Conservation (phyloP, 2,113 vertebrate genomes). For the Platichthys flesus region DNA sequence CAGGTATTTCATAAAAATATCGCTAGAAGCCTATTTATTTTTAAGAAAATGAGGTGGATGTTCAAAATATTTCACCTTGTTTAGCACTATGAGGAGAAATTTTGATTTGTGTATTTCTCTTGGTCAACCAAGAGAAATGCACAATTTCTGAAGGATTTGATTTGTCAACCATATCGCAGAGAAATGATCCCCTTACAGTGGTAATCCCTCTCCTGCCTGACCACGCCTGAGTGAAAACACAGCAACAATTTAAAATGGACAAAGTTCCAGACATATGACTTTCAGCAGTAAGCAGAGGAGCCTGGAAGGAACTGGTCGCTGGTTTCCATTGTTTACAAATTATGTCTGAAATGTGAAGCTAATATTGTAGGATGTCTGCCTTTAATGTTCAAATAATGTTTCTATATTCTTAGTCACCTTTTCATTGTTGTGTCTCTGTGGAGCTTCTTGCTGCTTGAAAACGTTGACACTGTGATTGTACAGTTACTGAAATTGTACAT, state of each 20-base stretch:
- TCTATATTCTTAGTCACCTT: neutral
- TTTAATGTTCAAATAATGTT: neutral
- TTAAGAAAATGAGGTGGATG: too few species aligned
- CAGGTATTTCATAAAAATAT: neutral
- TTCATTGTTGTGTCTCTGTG: neutral
- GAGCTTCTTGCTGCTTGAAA: conserved; percentile 2
- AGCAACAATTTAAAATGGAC: conserved; percentile 13
- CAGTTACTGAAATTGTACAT: conserved; percentile 9
- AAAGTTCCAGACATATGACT: conserved; percentile 23
- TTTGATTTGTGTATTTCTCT: too few species aligned
- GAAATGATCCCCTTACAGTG: neutral
- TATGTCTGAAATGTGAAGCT: conserved; percentile 2
- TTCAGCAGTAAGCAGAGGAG: neutral
- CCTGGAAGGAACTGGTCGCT: neutral
- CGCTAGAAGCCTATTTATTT: too few species aligned
- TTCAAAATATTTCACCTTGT: too few species aligned
- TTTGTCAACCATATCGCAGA: conserved; percentile 22
- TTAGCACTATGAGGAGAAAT: too few species aligned
- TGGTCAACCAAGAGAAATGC: neutral
- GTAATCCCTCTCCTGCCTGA: neutral
- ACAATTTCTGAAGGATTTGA: conserved; percentile 5
- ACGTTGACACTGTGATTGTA: neutral
- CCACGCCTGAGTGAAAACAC: neutral
- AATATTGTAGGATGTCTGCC: neutral
- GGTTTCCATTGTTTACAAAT: conserved; percentile 4